These are phyloP conservation scores for Branchinecta lindahli DNA, from an alignment of 1,140 invertebrate species.

Conservation along the genomic window DNA sequence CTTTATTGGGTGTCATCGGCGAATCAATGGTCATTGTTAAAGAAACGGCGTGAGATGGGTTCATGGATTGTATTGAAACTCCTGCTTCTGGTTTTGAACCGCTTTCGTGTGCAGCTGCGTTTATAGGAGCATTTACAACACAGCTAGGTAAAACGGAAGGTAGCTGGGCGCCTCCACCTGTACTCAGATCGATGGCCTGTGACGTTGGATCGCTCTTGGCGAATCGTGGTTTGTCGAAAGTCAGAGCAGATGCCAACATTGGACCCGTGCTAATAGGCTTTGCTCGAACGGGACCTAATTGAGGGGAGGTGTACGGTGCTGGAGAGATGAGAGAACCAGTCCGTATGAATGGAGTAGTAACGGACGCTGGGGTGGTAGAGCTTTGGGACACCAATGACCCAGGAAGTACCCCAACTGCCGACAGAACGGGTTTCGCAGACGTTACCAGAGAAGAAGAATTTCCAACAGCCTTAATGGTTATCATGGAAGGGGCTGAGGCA, in stretches of 20 bases:
- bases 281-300: not conserved
- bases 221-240: not conserved
- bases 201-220: not conserved
- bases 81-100: no score
- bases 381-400: not conserved
- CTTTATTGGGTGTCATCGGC: slow-evolving; percentile 31
- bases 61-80: no score
- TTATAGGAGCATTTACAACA: not conserved
- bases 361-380: not conserved
- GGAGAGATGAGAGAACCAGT: not conserved
- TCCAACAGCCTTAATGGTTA: not conserved
- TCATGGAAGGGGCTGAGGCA: not conserved
- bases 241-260: not conserved
- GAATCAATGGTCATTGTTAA: not conserved
- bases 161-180: not conserved
- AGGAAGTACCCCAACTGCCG: not conserved
- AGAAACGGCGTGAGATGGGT: not conserved
- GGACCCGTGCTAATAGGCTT: not conserved
- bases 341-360: not conserved
- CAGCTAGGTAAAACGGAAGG: not conserved
- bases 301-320: not conserved
- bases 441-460: not conserved
- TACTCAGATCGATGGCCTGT: not conserved
- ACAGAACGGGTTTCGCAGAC: not conserved
- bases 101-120: no score